Base-by-base conservation (phyloP, 2,888 invertebrate species). In the Seira sanloemensis region DNA sequence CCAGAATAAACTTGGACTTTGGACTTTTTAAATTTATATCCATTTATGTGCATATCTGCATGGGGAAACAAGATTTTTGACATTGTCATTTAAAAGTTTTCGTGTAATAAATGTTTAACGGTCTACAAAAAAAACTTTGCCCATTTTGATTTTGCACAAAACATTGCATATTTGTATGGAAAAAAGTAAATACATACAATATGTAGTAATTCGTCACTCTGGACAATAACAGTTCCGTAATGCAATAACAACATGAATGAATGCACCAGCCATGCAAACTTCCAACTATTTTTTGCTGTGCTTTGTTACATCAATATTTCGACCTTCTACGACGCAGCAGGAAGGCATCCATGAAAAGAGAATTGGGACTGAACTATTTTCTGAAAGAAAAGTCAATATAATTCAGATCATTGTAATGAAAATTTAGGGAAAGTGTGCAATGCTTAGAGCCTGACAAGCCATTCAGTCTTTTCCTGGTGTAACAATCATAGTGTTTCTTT, bases 231-330 rank as follows among this genome's bases (percentile, higher is more conserved):
- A 71, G 71, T 78, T 78, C 71, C 25, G 23, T 72, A 50, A 66
- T 79, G 79, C 79, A 79, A 73, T 79, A 79, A 79, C 73, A 73
- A 27, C 73, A 67, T 73, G 62, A 71, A 62, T 76, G 76, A 81
- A 75, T 81, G 81, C 71, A 76, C 76, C 71, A 81, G 5, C 67
- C 62, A 62, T 62, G 62, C 62, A 62, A 62, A 62, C 62, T 2
- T n/a, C n/a, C 19, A 62, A 62, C 62, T 12, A 26, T 37, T 25
- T 74, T 16, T 69, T 69, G 23, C 23, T 5, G 58, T 27, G 50
- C 58, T 76, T 82, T 82, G 82, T 82, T 82, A 82, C 77, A 77
- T 82, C 82, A 77, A 82, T 82, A 82, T 66, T 62, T 58, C 67
- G 72, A 82, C 82, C 82, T 82, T 82, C 82, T 71, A 21, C 27